phyloP scores from a whole-genome alignment of 1,140 invertebrate genomes.

The Drosophila malerkotliana region DNA sequence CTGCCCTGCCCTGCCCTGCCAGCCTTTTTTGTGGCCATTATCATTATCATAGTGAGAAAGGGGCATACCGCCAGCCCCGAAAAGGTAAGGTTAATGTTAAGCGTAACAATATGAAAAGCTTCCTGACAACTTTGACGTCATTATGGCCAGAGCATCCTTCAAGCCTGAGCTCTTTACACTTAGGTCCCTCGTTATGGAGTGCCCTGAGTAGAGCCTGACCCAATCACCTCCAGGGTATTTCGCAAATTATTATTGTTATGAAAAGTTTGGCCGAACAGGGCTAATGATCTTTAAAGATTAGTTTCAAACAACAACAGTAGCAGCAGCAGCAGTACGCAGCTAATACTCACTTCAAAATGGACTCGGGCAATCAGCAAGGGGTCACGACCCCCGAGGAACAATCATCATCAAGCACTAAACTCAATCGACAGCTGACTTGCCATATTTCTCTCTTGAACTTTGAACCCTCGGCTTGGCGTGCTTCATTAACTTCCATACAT shows the following conservation, averaged over 20 bases:
- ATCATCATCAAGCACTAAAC: slow-evolving; percentile 54
- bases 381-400: slow-evolving; percentile 48
- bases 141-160: slow-evolving; percentile 57
- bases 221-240: slow-evolving; percentile 19
- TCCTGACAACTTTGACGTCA: slow-evolving; percentile 77
- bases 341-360: slow-evolving; percentile 5
- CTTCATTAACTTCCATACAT: slow-evolving; percentile 63
- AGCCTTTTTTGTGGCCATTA: slow-evolving; percentile 70
- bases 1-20: slow-evolving; percentile 17
- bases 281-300: slow-evolving; percentile 51
- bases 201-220: background rate
- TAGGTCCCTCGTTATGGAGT: slow-evolving; percentile 22
- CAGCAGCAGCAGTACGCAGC: background rate
- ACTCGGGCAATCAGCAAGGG: slow-evolving; percentile 52
- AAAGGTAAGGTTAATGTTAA: slow-evolving; percentile 46
- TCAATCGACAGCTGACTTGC: slow-evolving; percentile 54
- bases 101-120: slow-evolving; percentile 65
- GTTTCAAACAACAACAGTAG: slow-evolving; percentile 38
- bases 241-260: slow-evolving; percentile 51
- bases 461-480: slow-evolving; percentile 35
- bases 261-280: slow-evolving; percentile 26
- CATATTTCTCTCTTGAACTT: slow-evolving; percentile 44
- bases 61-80: slow-evolving; percentile 4
- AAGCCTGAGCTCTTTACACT: slow-evolving; percentile 22
- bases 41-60: slow-evolving; percentile 66